Percentiles rank a stretch among this genome's conserved stretches.
Conservation (phyloP, 2,113 vertebrate species). For the Cryptomyrus ogoouensis region DNA sequence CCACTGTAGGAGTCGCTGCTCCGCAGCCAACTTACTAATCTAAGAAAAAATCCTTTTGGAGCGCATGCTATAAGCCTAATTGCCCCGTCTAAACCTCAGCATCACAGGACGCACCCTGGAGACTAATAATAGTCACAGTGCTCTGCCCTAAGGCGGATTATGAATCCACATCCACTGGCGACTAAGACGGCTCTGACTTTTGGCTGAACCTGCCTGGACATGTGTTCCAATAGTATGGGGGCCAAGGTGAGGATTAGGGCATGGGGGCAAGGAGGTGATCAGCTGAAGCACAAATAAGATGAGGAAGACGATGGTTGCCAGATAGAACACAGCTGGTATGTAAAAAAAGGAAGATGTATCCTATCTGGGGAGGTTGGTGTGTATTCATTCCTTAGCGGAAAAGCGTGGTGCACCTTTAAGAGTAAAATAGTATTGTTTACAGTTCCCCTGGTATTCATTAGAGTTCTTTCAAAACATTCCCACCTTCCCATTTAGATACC, state of each 20-base stretch:
- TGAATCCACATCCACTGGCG: constrained; percentile 57
- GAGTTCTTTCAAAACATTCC: neutral
- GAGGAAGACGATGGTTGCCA: neutral
- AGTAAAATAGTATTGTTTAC: neutral
- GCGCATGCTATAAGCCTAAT: constrained; percentile 33
- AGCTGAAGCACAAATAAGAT: neutral
- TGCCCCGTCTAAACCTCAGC: constrained; percentile 33
- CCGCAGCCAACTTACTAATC: constrained; percentile 12
- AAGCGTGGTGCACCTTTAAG: neutral
- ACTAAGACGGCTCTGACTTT: constrained; percentile 65
- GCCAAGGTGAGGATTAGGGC: constrained; percentile 16
- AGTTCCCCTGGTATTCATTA: neutral
- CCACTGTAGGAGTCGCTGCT: constrained; percentile 4
- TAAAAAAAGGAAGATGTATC: neutral
- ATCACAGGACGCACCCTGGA: constrained; percentile 30
- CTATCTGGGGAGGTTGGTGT: neutral
- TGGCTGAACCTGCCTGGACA: constrained; percentile 57
- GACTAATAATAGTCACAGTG: constrained; percentile 59
- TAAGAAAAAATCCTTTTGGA: constrained; percentile 20
- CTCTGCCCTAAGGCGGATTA: constrained; percentile 69
- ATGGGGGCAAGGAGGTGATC: constrained; percentile 6
- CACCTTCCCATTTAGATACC: neutral
- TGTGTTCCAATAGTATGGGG: constrained; percentile 40
- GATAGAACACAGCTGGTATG: neutral
- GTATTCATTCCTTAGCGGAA: neutral